Conservation (phyloP, 2,113 vertebrate species). For the Microtus pennsylvanicus region DNA sequence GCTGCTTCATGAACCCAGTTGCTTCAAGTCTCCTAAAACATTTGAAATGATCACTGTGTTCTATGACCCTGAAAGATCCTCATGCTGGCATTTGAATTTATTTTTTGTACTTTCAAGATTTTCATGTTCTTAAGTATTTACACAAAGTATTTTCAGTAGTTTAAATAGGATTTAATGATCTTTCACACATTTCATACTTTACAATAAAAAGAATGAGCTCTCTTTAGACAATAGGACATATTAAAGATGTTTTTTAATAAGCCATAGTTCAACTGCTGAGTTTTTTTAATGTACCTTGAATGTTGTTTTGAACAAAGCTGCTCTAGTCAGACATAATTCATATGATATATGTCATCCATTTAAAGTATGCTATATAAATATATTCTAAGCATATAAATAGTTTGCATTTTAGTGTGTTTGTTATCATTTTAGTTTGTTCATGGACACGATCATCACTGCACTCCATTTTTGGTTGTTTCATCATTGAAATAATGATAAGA, state of each 20-base stretch:
- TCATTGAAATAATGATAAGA: conserved; percentile 19
- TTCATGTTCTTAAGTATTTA: conserved; percentile 52
- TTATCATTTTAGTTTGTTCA: conserved; percentile 3
- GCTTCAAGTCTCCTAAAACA: conserved; percentile 46
- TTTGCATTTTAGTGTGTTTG: neutral
- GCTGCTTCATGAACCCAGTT: neutral
- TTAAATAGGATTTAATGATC: conserved; percentile 48
- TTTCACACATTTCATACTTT: conserved; percentile 31
- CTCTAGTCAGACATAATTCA: conserved; percentile 6
- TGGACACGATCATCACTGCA: neutral
- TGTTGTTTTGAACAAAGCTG: neutral
- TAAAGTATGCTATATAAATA: conserved; percentile 31
- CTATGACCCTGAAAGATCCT: conserved; percentile 33
- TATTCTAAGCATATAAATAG: neutral
- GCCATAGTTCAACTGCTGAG: neutral
- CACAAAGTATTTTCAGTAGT: conserved; percentile 33
- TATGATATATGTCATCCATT: neutral
- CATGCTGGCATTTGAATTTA: neutral
- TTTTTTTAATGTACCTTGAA: conserved; percentile 39
- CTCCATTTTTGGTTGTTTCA: conserved; percentile 28
- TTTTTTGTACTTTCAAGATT: conserved; percentile 49
- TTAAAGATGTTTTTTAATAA: conserved; percentile 56
- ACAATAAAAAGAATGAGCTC: conserved; percentile 50
- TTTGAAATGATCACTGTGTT: conserved; percentile 36
- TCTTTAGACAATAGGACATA: conserved; percentile 34